Percentiles rank a stretch among this genome's conserved stretches.
These are phyloP conservation scores for Pseudochromis fuscus DNA, from an alignment of 2,797 vertebrate species.

Conservation along the genomic window DNA sequence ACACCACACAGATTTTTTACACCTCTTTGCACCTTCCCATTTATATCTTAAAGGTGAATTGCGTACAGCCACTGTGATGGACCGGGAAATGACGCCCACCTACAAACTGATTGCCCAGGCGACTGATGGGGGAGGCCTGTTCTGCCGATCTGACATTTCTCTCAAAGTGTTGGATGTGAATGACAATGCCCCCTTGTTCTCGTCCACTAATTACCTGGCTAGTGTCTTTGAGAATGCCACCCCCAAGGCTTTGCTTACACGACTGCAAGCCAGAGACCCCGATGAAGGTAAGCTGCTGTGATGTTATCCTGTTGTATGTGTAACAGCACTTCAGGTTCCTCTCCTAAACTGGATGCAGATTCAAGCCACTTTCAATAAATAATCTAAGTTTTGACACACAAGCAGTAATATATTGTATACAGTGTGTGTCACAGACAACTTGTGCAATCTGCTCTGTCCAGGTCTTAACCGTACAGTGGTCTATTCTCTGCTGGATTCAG, in stretches of 20 bases:
- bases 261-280: constrained; percentile 93
- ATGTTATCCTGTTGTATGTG: neutral
- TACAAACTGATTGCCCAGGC: constrained; percentile 93
- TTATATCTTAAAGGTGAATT: constrained; percentile 89
- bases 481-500: constrained; percentile 91
- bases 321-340: constrained; percentile 7
- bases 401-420: neutral
- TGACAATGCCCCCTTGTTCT: constrained; percentile 94
- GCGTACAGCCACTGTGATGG: constrained; percentile 89
- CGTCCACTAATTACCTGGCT: constrained; percentile 88
- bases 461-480: constrained; percentile 91
- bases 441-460: constrained; percentile 62
- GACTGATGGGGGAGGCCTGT: constrained; percentile 93
- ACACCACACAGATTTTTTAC: neutral
- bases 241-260: constrained; percentile 90
- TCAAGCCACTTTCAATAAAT: neutral
- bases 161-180: constrained; percentile 94
- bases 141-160: constrained; percentile 91
- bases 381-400: neutral
- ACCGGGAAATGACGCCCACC: constrained; percentile 88
- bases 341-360: neutral
- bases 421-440: neutral
- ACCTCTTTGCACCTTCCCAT: constrained; percentile 13
- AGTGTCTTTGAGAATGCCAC: constrained; percentile 94
- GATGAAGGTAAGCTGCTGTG: constrained; percentile 88